Base-by-base conservation (phyloP, 2,888 invertebrate genomes). In the Seladonia tumulorum region DNA sequence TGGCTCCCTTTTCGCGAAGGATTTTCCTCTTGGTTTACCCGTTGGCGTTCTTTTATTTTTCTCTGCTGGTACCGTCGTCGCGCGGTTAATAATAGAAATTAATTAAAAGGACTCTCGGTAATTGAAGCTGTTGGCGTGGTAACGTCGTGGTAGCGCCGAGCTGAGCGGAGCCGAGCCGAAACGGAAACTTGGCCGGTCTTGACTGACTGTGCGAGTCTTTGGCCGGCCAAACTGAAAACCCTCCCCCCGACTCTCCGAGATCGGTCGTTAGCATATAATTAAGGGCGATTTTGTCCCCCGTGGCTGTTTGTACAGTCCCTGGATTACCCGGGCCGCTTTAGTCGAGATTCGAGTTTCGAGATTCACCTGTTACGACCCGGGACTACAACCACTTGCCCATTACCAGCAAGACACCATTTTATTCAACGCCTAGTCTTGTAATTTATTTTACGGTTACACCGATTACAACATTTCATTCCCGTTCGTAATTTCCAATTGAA, bases 51-150 rank as follows among this genome's bases (percentile, higher is more conserved):
- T 22, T 53, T 53, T 22, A 49, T 60, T 78, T 75, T 79, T 70
- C 75, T 75, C 39, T 47, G 22, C 74, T 22, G 47, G 60, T 16
- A 7, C 57, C 14, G 10, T 53, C 72, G 63, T 53, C 53, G 74
- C 60, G 73, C n/a, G 73, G 82, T 66, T 82, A 83, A 88, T 85
- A 83, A 85, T 79, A 83, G 80, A 88, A 83, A 85, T 83, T 87
- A 85, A 89, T 89, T 86, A 86, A 73, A 60, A 72, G 73, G n/a
- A 45, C 68, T 47, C 71, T 74, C 68, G 74, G 79, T 88, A 85
- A 89, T 86, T 89, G 75, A 81, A 81, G 82, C 79, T 53, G 71
- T 53, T 29, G 70, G 29, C 29, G n/a, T 25, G 60, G 60, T 25
- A 25, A 60, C 35, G 39, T 22, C 53, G 53, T n/a, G n/a, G n/a